Conservation (phyloP, 2,888 invertebrate species). For the Tipula lateralis region DNA sequence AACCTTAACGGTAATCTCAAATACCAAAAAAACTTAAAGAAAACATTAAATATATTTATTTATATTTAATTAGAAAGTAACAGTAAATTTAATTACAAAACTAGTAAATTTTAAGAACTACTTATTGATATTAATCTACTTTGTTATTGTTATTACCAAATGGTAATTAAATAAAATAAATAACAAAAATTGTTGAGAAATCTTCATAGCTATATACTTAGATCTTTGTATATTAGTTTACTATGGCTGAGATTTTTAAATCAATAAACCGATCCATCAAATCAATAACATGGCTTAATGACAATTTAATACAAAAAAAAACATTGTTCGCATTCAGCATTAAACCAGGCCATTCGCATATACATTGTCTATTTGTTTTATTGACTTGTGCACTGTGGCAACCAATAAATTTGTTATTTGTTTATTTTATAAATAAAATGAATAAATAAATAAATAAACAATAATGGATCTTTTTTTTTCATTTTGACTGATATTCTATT, state of each 20-base stretch:
- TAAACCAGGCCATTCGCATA: neutral
- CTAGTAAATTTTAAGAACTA: neutral
- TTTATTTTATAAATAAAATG: neutral
- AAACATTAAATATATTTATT: neutral
- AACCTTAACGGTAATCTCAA: neutral
- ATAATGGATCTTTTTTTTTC: neutral
- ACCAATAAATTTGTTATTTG: neutral
- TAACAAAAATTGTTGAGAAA: neutral
- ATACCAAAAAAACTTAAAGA: neutral
- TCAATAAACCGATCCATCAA: neutral
- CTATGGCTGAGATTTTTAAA: neutral
- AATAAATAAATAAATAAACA: slow-evolving; percentile 13
- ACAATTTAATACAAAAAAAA: neutral
- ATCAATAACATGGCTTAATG: neutral
- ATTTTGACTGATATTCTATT: slow-evolving; percentile 9
- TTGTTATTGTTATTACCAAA: neutral
- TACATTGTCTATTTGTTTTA: neutral
- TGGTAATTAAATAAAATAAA: neutral
- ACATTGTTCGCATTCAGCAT: neutral
- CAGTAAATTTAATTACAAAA: neutral
- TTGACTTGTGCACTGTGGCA: neutral
- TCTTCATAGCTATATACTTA: neutral
- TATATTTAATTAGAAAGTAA: neutral
- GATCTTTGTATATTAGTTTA: neutral
- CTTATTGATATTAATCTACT: neutral